Conservation (phyloP, 2,888 invertebrate species). For the Plagodis pulveraria region DNA sequence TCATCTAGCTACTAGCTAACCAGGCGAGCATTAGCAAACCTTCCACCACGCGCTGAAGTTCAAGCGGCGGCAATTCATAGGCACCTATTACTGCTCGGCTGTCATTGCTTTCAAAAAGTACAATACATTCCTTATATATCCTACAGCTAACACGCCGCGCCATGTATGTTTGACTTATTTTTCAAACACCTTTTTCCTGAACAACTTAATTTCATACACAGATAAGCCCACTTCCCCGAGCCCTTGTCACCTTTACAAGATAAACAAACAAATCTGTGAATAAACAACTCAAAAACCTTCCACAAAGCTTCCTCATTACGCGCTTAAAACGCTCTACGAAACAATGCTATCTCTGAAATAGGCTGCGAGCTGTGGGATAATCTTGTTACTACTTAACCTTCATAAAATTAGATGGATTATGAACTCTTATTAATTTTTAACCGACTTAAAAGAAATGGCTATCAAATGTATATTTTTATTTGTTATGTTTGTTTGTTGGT, state of each 20-base stretch:
- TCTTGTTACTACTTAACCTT: neutral
- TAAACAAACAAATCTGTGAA: slow-evolving; percentile 31
- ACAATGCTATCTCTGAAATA: slow-evolving; percentile 37
- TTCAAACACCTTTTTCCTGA: neutral
- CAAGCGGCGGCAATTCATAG: too few relatives aligned
- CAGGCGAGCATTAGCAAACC: too few relatives aligned
- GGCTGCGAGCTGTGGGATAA: neutral
- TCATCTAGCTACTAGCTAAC: too few relatives aligned
- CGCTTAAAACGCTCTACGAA: slow-evolving; percentile 33
- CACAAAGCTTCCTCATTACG: slow-evolving; percentile 40
- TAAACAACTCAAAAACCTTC: slow-evolving; percentile 35
- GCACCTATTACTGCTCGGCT: too few relatives aligned
- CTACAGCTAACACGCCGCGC: too few relatives aligned
- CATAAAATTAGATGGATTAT: too few relatives aligned
- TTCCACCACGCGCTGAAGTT: too few relatives aligned
- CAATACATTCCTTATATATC: too few relatives aligned
- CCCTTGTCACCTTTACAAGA: slow-evolving; percentile 24
- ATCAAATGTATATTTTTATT: neutral
- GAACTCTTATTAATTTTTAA: too few relatives aligned
- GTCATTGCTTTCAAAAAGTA: too few relatives aligned
- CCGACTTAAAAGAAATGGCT: neutral
- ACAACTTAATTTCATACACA: slow-evolving; percentile 12
- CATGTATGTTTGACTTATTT: neutral
- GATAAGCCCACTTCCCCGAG: slow-evolving; percentile 8
- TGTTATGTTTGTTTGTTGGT: too few relatives aligned